phyloP scores from a whole-genome alignment of 2,113 vertebrate species.

The mouse (Mus musculus) region DNA sequence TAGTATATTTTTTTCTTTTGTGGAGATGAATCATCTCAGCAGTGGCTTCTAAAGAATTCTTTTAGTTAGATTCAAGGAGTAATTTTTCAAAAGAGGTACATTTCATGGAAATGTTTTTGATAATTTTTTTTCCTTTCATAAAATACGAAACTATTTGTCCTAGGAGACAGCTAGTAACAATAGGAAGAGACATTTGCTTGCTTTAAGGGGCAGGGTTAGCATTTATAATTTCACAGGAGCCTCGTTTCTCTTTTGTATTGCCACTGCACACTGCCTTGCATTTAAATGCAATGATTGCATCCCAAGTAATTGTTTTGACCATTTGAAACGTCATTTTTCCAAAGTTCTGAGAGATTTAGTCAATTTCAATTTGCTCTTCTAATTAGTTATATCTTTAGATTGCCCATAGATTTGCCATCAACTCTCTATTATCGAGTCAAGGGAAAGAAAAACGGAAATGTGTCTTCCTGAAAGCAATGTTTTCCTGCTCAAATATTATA shows the following conservation, averaged over 20 bases:
- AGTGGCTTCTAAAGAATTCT: slow-evolving; percentile 77
- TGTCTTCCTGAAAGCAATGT: slow-evolving; percentile 51
- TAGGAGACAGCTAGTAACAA: slow-evolving; percentile 81
- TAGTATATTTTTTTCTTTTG: slow-evolving; percentile 61
- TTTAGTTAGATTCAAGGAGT: slow-evolving; percentile 73
- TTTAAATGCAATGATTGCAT: slow-evolving; percentile 83
- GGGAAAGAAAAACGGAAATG: slow-evolving; percentile 80
- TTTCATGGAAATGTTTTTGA: slow-evolving; percentile 72
- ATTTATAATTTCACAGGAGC: slow-evolving; percentile 83
- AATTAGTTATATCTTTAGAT: slow-evolving; percentile 63
- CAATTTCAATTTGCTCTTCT: slow-evolving; percentile 83
- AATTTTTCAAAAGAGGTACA: slow-evolving; percentile 78
- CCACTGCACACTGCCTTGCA: slow-evolving; percentile 68
- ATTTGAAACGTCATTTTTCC: slow-evolving; percentile 82
- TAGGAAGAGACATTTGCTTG: slow-evolving; percentile 79
- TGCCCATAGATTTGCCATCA: slow-evolving; percentile 68
- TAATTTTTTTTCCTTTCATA: slow-evolving; percentile 74
- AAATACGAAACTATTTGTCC: slow-evolving; percentile 82
- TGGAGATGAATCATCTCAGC: slow-evolving; percentile 73
- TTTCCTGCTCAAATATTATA: slow-evolving; percentile 85
- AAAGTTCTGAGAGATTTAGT: slow-evolving; percentile 81
- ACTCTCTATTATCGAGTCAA: slow-evolving; percentile 61
- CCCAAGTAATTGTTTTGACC: slow-evolving; percentile 85
- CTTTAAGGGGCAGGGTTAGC: slow-evolving; percentile 86
- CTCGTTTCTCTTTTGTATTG: slow-evolving; percentile 76